Evolutionary conservation across 2,113 vertebrate genomes (phyloP).

Genomic region (Peromyscus maniculatus): DNA sequence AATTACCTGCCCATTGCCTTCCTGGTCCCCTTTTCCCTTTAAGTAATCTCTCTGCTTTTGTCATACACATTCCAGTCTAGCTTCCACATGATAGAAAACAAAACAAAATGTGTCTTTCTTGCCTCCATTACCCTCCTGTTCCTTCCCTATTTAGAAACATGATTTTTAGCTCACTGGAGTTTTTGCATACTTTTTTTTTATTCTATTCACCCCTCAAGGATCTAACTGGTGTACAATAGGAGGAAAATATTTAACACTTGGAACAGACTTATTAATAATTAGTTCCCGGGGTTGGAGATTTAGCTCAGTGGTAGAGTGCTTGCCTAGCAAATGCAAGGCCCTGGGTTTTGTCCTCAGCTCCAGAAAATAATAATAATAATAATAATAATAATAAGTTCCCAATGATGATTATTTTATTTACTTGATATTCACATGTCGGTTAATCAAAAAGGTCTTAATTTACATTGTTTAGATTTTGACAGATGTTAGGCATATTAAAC

Average conservation of each 20-base stretch:
- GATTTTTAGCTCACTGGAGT: neutral
- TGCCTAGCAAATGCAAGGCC: too few species aligned
- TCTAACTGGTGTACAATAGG: neutral
- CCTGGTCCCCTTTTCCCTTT: neutral
- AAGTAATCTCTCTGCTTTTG: neutral
- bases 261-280: constrained; percentile 55
- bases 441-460: constrained; percentile 55
- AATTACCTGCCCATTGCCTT: neutral
- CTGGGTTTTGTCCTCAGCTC: too few species aligned
- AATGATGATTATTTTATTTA: constrained; percentile 29
- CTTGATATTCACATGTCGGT: constrained; percentile 49
- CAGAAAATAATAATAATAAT: too few species aligned
- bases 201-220: constrained; percentile 45
- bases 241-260: constrained; percentile 49
- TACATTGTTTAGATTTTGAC: constrained; percentile 61
- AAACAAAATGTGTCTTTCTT: neutral
- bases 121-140: neutral
- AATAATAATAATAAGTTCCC: constrained; percentile 48
- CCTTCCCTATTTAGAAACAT: neutral
- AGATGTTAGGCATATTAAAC: constrained; percentile 42
- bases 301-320: too few species aligned
- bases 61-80: neutral
- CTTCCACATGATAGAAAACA: neutral
- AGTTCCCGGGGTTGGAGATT: neutral
- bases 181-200: neutral